Percentiles rank a stretch among this genome's conserved stretches.
phyloP scores from a whole-genome alignment of 2,888 invertebrate species.

The Drosophila eohydei region DNA sequence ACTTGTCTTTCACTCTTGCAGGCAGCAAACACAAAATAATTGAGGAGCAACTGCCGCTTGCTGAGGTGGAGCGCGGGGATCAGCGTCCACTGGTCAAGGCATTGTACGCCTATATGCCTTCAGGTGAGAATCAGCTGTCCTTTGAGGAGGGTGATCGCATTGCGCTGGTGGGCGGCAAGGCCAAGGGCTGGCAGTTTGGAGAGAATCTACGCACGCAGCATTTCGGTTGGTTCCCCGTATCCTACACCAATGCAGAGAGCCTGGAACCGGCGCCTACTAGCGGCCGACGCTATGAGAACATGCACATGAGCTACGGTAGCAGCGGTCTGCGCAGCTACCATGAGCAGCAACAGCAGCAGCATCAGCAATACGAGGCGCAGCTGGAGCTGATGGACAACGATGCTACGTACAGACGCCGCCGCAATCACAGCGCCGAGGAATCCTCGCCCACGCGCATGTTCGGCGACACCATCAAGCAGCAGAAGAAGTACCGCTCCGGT shows the following conservation, averaged over 20 bases:
- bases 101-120: slow-evolving; percentile 94
- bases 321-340: slow-evolving; percentile 76
- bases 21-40: slow-evolving; percentile 71
- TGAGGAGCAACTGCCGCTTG: slow-evolving; percentile 57
- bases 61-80: slow-evolving; percentile 84
- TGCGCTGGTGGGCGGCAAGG: slow-evolving; percentile 94
- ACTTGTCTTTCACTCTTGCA: slow-evolving; percentile 1
- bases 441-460: slow-evolving; percentile 89
- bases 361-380: slow-evolving; percentile 76
- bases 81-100: slow-evolving; percentile 93
- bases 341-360: slow-evolving; percentile 68
- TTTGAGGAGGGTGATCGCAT: slow-evolving; percentile 96
- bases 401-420: slow-evolving; percentile 76
- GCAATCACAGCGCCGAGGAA: slow-evolving; percentile 82
- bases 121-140: slow-evolving; percentile 95
- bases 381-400: slow-evolving; percentile 76
- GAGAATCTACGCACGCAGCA: slow-evolving; percentile 96
- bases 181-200: slow-evolving; percentile 99
- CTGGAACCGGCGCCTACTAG: slow-evolving; percentile 63
- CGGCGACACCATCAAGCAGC: slow-evolving; percentile 88
- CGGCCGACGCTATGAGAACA: slow-evolving; percentile 79
- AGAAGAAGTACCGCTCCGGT: slow-evolving; percentile 86
- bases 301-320: slow-evolving; percentile 81
- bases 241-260: slow-evolving; percentile 94
- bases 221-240: slow-evolving; percentile 97